A percentile compares a stretch with the other conserved stretches of the same genome.
Evolutionary conservation across 30 jellyfish, hydroid and myxozoan species (phyloP).

Genomic region (Aurelia sp.): DNA sequence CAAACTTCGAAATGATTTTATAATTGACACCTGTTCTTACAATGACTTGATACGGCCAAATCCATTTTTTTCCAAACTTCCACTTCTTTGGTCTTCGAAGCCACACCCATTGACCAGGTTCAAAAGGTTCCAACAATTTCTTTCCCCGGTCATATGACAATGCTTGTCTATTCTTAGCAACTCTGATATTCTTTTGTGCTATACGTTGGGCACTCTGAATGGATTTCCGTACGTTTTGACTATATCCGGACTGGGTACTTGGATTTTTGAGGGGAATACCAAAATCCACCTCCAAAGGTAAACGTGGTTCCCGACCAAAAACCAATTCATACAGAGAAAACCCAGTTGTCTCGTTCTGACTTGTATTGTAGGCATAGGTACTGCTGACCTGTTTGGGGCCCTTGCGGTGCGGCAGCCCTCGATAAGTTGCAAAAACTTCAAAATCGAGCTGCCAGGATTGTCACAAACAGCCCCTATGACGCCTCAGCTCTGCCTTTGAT

Average conservation of each 20-base stretch:
- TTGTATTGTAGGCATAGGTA: constrained; percentile 54
- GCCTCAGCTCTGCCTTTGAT: too few species aligned
- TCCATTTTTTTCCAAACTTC: constrained; percentile 41
- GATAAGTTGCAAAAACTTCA: too few species aligned
- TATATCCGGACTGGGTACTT: constrained; percentile 52
- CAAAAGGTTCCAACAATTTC: too few species aligned
- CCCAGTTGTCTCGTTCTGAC: constrained; percentile 46
- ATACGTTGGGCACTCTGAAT: constrained; percentile 43
- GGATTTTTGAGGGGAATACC: constrained; percentile 58
- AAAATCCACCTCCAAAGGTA: constrained; percentile 56
- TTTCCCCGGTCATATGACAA: too few species aligned
- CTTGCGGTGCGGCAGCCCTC: not conserved
- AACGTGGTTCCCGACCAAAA: constrained; percentile 68
- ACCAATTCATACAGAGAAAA: constrained; percentile 62
- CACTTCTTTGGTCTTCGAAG: too few species aligned
- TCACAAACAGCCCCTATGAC: too few species aligned
- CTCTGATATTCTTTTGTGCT: too few species aligned
- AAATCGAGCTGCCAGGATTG: too few species aligned
- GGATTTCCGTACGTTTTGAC: constrained; percentile 52
- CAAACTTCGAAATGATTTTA: too few species aligned
- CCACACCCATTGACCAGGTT: too few species aligned
- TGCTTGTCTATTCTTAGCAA: too few species aligned
- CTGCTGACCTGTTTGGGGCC: constrained; percentile 44
- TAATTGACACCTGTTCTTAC: too few species aligned
- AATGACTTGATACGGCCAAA: constrained; percentile 64